Base-by-base conservation (phyloP, 1,140 invertebrate species). In the Formica selysi region DNA sequence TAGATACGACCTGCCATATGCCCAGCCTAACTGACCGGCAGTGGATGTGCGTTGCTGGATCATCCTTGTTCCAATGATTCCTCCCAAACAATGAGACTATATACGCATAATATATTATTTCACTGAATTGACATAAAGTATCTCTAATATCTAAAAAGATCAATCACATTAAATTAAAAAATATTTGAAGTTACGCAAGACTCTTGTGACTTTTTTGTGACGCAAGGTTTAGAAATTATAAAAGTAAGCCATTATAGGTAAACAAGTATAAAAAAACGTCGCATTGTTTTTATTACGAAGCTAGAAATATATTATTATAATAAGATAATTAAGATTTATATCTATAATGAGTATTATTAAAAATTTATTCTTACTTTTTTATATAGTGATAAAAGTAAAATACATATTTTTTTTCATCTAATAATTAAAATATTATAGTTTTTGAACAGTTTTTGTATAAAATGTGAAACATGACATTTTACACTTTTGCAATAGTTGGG, bases 1-100 rank as follows among this genome's bases (percentile, higher is more conserved):
- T 90, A 92, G 93, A 93, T 93, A 94, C 91, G 92, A 92, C 85
- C 90, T 91, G 91, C 91, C 92, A 93, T 93, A 93, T 94, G 93
- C 92, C 90, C 79, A 79, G 86, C 91, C 91, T 89, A 91, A 85
- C 91, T 86, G 86, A 76, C 80, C 88, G 85, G 67, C 89, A 89
- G 84, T 90, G 90, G 91, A 90, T 92, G 89, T 90, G 88, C 91
- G 71, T 57, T 76, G 48, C 85, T 74, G 80, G 85, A 83, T 86
- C 85, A 86, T 86, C 57, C 76, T 41, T 81, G 85, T 62, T 70
- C 41, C 84, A 62, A 70, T 41, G 84, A 44, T 78, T 85, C 44
- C 81, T 32, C 59, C 36, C 32, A 78, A 85, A 83, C 26, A 29
- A 44, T 26, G 26, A 7, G 2, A 22, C n/a, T n/a, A 13, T 16